Base-by-base conservation (phyloP, 1,140 invertebrate species). In the Eubasilissa regina region DNA sequence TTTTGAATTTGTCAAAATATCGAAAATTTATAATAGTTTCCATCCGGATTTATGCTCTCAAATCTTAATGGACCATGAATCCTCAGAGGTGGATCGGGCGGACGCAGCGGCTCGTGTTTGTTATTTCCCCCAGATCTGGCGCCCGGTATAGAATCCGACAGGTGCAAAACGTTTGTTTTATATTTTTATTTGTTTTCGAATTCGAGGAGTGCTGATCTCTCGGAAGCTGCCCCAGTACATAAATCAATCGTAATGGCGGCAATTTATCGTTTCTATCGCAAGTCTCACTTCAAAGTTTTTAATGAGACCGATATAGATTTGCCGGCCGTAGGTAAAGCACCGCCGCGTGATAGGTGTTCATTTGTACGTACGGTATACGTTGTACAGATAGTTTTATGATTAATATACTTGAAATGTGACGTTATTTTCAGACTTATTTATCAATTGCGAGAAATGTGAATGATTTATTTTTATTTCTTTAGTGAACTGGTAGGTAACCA, bases 1-100 rank as follows among this genome's bases (percentile, higher is more conserved):
- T 58, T 72, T 73, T 70, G 77, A 81, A 81, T 81, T 81, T 78
- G 80, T 81, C 80, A 81, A 81, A 81, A 81, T 81, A 81, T 80
- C 55, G 44, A 56, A 56, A 74, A 81, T 81, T 81, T 81, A 81
- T 81, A 78, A 78, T 75, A 11, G 58, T 45, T 56, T 60, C 53
- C 77, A 81, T 79, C 75, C 51, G 78, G 77, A 81, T 81, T 81
- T 79, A 81, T 48, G 73, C 45, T 25, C 47, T 43, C 4, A 12
- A 19, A 55, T 76, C 44, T 77, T 79, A 81, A 81, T 81, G 80
- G 76, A 74, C 70, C 80, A 79, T 81, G 80, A 78, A 81, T 81
- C 80, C 78, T 62, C 48, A 74, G 66, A 78, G 77, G 80, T 72
- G 80, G n/a, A 81, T 72, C 48, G 62, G 80, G 60, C 60, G 60